These are phyloP conservation scores for Drosophila nigromelanica DNA, from an alignment of 1,140 invertebrate genomes.

Conservation along the genomic window DNA sequence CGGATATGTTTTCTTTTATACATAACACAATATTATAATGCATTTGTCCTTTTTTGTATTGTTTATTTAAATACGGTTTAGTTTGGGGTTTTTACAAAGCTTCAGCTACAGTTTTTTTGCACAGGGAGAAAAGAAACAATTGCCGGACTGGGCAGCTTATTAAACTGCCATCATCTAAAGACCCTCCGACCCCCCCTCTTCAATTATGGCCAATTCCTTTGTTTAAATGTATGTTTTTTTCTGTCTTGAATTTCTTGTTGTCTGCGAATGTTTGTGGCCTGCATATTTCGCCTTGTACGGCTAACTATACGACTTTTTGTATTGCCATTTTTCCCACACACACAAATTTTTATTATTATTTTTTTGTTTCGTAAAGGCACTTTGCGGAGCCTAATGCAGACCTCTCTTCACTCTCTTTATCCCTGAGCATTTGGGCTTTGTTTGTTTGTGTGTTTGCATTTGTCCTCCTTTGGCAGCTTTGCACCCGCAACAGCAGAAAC, in stretches of 20 bases:
- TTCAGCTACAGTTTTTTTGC: slow-evolving; percentile 3
- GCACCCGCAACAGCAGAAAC: slow-evolving; percentile 37
- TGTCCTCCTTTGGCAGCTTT: slow-evolving; percentile 50
- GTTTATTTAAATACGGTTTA: slow-evolving; percentile 4
- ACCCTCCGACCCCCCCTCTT: background rate
- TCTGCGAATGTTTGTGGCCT: slow-evolving; percentile 72
- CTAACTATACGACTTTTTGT: slow-evolving; percentile 63
- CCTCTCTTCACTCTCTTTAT: background rate
- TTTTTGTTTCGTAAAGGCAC: slow-evolving; percentile 36
- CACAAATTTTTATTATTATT: slow-evolving; percentile 26
- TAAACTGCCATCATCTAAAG: slow-evolving; percentile 12
- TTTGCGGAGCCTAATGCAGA: slow-evolving; percentile 45
- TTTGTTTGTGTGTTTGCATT: slow-evolving; percentile 30
- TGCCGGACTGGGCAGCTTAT: slow-evolving; percentile 19
- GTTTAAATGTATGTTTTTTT: slow-evolving; percentile 14
- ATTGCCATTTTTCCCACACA: slow-evolving; percentile 52
- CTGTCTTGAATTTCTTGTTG: slow-evolving; percentile 37
- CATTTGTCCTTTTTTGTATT: background rate
- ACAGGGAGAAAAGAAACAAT: background rate
- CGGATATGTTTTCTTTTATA: background rate
- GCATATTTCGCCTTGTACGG: slow-evolving; percentile 63
- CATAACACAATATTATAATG: background rate
- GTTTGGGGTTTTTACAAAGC: slow-evolving; percentile 4
- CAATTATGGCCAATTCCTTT: slow-evolving; percentile 31
- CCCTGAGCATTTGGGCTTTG: background rate